These are phyloP conservation scores for Pocillopora grandis DNA, from an alignment of 92 coral and sea anemone genomes.

Conservation along the genomic window DNA sequence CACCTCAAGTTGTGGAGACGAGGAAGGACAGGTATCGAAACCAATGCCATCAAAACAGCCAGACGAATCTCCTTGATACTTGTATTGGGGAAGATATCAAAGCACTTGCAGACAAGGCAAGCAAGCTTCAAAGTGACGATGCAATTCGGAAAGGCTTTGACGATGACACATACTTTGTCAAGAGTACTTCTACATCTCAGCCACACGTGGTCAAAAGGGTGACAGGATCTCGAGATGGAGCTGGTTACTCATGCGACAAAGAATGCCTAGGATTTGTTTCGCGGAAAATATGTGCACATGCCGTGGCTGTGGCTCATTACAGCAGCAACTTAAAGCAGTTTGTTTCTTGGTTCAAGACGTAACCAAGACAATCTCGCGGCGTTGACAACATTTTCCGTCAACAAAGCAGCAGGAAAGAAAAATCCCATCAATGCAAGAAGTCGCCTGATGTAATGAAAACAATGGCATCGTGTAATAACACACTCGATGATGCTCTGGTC, in stretches of 20 bases:
- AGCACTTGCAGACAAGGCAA: slow-evolving; percentile 41
- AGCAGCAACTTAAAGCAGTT: too few relatives aligned
- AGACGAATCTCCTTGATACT: slow-evolving; percentile 12
- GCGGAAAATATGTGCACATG: slow-evolving; percentile 42
- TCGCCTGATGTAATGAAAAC: slow-evolving; percentile 9
- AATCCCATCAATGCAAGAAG: slow-evolving; percentile 16
- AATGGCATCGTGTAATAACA: background rate
- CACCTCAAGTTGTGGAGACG: slow-evolving; percentile 11
- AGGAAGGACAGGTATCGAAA: background rate
- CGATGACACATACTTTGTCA: slow-evolving; percentile 25
- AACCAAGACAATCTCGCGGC: slow-evolving; percentile 26
- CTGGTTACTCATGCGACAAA: slow-evolving; percentile 33
- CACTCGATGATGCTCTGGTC: slow-evolving; percentile 21
- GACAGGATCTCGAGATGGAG: background rate
- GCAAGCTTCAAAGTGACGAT: background rate
- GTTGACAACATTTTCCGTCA: slow-evolving; percentile 44
- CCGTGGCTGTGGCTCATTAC: slow-evolving; percentile 23
- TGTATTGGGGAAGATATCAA: slow-evolving; percentile 16
- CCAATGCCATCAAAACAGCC: background rate
- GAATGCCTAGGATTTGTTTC: slow-evolving; percentile 46
- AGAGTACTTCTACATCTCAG: slow-evolving; percentile 22
- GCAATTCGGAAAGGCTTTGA: slow-evolving; percentile 29
- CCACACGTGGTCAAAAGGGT: slow-evolving; percentile 46
- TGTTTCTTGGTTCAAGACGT: slow-evolving; percentile 13
- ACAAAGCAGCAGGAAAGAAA: slow-evolving; percentile 34